These are phyloP conservation scores for Neopelma chrysocephalum DNA, from an alignment of 2,797 vertebrate genomes.

Conservation along the genomic window DNA sequence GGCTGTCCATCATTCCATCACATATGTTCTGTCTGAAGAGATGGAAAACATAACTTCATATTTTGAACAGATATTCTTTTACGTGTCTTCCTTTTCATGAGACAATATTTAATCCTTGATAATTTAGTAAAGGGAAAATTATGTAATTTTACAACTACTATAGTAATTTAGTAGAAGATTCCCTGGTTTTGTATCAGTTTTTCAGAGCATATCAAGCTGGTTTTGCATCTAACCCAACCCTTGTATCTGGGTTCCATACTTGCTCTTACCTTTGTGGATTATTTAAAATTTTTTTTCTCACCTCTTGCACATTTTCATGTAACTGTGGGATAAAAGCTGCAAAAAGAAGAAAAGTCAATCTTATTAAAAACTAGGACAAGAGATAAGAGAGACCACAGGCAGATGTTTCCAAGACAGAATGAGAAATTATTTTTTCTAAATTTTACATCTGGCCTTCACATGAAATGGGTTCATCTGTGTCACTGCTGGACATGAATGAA, in stretches of 20 bases:
- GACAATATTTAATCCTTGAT: background rate
- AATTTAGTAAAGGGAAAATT: background rate
- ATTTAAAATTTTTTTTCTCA: background rate
- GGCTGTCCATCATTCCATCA: background rate
- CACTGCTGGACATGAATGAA: background rate
- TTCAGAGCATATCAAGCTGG: background rate
- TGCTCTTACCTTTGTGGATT: background rate
- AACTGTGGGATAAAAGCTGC: background rate
- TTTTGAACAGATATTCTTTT: background rate
- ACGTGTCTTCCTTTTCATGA: background rate
- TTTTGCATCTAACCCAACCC: background rate
- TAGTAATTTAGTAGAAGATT: background rate
- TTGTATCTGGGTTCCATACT: background rate
- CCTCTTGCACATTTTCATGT: background rate
- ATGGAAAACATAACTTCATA: background rate
- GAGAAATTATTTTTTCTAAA: background rate
- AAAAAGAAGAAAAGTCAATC: background rate
- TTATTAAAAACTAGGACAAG: background rate
- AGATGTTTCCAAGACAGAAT: background rate
- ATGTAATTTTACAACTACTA: background rate
- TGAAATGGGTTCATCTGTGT: background rate
- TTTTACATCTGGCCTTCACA: background rate
- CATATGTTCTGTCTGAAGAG: background rate
- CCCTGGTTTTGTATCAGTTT: background rate
- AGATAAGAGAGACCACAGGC: background rate